phyloP scores from a whole-genome alignment of 2,888 invertebrate genomes.

The Onthophagus sagittarius region DNA sequence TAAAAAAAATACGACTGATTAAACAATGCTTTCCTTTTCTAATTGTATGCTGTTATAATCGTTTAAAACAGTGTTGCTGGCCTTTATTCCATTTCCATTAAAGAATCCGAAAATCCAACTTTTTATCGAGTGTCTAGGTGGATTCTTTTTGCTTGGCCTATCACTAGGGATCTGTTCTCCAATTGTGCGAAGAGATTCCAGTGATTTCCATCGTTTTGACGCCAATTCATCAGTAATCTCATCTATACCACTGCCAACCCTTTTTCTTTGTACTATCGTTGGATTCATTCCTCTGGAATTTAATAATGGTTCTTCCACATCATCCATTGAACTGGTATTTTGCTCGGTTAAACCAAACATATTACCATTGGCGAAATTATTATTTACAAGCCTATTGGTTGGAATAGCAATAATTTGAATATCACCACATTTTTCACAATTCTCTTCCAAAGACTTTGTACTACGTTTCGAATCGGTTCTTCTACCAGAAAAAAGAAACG shows the following conservation, averaged over 20 bases:
- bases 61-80: slow-evolving; percentile 54
- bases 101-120: slow-evolving; percentile 73
- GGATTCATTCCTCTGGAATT: slow-evolving; percentile 34
- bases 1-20: slow-evolving; percentile 22
- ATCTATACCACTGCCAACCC: slow-evolving; percentile 40
- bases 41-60: slow-evolving; percentile 55
- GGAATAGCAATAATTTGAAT: slow-evolving; percentile 48
- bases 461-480: slow-evolving; percentile 31
- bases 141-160: slow-evolving; percentile 57
- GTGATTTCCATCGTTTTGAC: slow-evolving; percentile 73
- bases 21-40: slow-evolving; percentile 60
- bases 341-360: slow-evolving; percentile 42
- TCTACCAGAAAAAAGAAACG: slow-evolving; percentile 23
- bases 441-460: slow-evolving; percentile 48
- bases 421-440: slow-evolving; percentile 48
- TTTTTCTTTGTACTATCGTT: slow-evolving; percentile 37
- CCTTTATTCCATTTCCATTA: slow-evolving; percentile 66
- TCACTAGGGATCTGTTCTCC: slow-evolving; percentile 39
- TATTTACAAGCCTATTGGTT: slow-evolving; percentile 51
- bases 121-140: slow-evolving; percentile 62
- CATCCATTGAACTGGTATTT: slow-evolving; percentile 37
- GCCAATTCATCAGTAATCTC: slow-evolving; percentile 44
- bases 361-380: slow-evolving; percentile 56
- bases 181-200: slow-evolving; percentile 61
- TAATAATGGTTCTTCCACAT: slow-evolving; percentile 49